Conservation (phyloP, 2,888 invertebrate species). For the Acrocyrtus sp. region DNA sequence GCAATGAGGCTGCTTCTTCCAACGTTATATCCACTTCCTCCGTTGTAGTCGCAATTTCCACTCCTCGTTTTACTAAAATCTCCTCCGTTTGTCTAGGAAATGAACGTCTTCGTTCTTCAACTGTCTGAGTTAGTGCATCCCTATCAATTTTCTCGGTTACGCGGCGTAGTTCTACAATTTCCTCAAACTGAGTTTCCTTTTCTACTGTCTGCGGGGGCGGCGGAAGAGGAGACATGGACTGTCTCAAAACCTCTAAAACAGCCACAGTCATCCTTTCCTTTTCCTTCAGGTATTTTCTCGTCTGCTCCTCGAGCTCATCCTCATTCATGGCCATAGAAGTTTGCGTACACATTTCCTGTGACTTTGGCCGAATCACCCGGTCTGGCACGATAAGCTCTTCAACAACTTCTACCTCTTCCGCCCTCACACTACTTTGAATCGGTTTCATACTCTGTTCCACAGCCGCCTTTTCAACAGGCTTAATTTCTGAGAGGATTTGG, state of each 20-base stretch:
- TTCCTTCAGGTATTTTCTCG: slow-evolving; percentile 68
- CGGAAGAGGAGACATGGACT: slow-evolving; percentile 63
- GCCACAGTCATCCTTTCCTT: slow-evolving; percentile 75
- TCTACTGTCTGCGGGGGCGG: slow-evolving; percentile 51
- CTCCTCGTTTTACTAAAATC: slow-evolving; percentile 31
- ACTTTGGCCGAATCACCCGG: slow-evolving; percentile 16
- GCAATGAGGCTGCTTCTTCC: not conserved
- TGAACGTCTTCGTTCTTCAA: slow-evolving; percentile 62
- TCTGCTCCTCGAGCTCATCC: slow-evolving; percentile 31
- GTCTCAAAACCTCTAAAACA: slow-evolving; percentile 70
- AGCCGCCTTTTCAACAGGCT: too few species aligned
- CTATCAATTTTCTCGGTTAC: slow-evolving; percentile 58
- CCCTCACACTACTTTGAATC: too few species aligned
- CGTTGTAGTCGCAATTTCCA: slow-evolving; percentile 65
- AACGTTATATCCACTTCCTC: slow-evolving; percentile 30
- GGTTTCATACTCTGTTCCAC: not conserved
- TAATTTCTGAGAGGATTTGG: slow-evolving; percentile 19
- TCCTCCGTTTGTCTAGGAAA: slow-evolving; percentile 55
- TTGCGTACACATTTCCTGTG: slow-evolving; percentile 42
- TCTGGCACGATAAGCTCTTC: slow-evolving; percentile 22
- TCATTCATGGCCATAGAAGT: slow-evolving; percentile 5
- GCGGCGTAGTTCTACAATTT: slow-evolving; percentile 41
- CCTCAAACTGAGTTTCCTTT: slow-evolving; percentile 60
- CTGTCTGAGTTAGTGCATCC: slow-evolving; percentile 64
- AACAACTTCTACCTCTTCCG: slow-evolving; percentile 6